Conservation (phyloP, 2,113 vertebrate species). For the Naja naja region DNA sequence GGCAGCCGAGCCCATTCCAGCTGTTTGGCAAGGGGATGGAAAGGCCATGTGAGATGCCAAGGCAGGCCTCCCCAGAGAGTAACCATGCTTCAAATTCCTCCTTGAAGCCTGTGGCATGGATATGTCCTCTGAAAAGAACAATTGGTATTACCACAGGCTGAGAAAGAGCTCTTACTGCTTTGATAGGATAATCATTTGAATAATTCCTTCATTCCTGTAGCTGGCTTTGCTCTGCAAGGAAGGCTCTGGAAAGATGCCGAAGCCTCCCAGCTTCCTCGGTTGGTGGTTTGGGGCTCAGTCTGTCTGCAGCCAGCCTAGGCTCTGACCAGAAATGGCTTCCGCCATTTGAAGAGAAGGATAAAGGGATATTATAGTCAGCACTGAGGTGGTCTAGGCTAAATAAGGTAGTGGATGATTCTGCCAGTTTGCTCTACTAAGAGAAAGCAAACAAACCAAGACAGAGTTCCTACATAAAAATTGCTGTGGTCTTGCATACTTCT, state of each 20-base stretch:
- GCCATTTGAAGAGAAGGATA: neutral
- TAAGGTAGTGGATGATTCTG: neutral
- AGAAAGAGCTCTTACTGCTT: neutral
- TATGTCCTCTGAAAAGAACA: constrained; percentile 41
- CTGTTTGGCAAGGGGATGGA: neutral
- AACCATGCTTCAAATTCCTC: neutral
- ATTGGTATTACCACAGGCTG: neutral
- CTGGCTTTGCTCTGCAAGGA: neutral
- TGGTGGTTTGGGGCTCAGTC: neutral
- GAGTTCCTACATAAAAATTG: neutral
- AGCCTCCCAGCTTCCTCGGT: neutral
- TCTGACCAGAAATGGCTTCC: neutral
- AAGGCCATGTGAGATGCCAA: neutral
- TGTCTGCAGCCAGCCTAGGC: neutral
- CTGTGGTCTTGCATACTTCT: neutral
- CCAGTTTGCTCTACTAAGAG: neutral
- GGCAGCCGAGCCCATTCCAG: neutral
- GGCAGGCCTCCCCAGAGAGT: neutral
- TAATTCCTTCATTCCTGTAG: constrained; percentile 4
- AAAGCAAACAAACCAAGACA: neutral
- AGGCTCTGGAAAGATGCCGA: neutral
- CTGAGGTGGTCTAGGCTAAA: neutral
- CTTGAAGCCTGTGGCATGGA: constrained; percentile 53
- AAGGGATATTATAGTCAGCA: neutral
- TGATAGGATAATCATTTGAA: neutral